These are phyloP conservation scores for Rousettus madagascariensis DNA, from an alignment of 2,797 vertebrate genomes.

Conservation along the genomic window DNA sequence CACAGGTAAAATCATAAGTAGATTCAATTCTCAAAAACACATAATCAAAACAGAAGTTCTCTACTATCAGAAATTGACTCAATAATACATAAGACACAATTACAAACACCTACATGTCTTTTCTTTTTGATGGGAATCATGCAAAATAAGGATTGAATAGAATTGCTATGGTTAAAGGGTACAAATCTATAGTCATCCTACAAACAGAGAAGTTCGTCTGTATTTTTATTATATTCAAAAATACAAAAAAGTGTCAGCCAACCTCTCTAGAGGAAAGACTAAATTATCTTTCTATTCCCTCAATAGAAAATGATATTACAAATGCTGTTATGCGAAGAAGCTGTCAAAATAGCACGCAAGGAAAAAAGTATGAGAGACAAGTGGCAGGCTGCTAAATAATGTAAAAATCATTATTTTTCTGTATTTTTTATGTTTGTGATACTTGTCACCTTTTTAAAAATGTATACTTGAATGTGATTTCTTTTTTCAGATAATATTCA, in stretches of 20 bases:
- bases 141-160: slow-evolving; percentile 47
- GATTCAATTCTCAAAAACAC: not conserved
- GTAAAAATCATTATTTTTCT: slow-evolving; percentile 25
- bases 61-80: not conserved
- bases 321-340: slow-evolving; percentile 45
- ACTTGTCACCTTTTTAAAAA: not conserved
- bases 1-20: not conserved
- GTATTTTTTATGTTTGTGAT: slow-evolving; percentile 3
- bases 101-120: not conserved
- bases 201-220: not conserved
- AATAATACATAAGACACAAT: not conserved
- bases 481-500: slow-evolving; percentile 25
- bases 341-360: slow-evolving; percentile 9
- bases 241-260: slow-evolving; percentile 23
- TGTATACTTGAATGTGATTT: not conserved
- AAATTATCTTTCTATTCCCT: slow-evolving; percentile 39
- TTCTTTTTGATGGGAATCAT: not conserved
- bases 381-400: not conserved
- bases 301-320: slow-evolving; percentile 25
- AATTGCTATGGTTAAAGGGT: not conserved
- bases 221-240: slow-evolving; percentile 52
- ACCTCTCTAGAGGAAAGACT: not conserved
- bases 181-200: not conserved
- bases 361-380: slow-evolving; percentile 15
- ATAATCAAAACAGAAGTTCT: slow-evolving; percentile 30